Base-by-base conservation (phyloP, 1,140 invertebrate species). In the Sipha flava region DNA sequence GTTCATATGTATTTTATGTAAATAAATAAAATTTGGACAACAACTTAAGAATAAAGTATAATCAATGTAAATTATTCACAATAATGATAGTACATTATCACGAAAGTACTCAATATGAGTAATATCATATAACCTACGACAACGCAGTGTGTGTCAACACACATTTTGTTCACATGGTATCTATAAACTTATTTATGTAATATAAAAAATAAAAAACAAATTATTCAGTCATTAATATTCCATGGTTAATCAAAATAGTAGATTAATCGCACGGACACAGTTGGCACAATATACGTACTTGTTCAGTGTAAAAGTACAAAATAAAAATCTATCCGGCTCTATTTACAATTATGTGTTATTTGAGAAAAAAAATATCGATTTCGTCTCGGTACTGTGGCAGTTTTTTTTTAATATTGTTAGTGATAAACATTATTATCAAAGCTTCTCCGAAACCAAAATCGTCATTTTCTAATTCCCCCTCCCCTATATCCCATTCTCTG, bases 161-260 rank as follows among this genome's bases (percentile, higher is more conserved):
- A 68, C 40, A 18, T 68, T 68, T 45, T 45, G 40, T 68, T 68
- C 40, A 68, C 66, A 45, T 45, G 23, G 16, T 43, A 43, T 43
- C 18, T 43, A 43, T 6, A n/a, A n/a, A 21, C 59, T 68, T 68
- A 68, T 66, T 26, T 29, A 34, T 45, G 26, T 18, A 45, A 45
- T 18, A 34, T 43, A 68, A 45, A 29, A 68, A 23, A 45, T n/a
- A 18, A 68, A 47, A 45, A 37, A 66, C 59, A 68, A 68, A 68
- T 68, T 68, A 47, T 18, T 68, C 66, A 68, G 66, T 68, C 66
- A 45, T 68, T 29, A 45, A 29, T 68, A 68, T 45, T 45, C 23
- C 23, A 45, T 68, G 6, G 14, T 68, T 45, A 68, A 68, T 68
- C 66, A 29, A 68, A 40, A 68, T 29, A 68, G 31, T 45, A 68